Conservation (phyloP, 2,888 invertebrate genomes). For the Pimpla rufipes region DNA sequence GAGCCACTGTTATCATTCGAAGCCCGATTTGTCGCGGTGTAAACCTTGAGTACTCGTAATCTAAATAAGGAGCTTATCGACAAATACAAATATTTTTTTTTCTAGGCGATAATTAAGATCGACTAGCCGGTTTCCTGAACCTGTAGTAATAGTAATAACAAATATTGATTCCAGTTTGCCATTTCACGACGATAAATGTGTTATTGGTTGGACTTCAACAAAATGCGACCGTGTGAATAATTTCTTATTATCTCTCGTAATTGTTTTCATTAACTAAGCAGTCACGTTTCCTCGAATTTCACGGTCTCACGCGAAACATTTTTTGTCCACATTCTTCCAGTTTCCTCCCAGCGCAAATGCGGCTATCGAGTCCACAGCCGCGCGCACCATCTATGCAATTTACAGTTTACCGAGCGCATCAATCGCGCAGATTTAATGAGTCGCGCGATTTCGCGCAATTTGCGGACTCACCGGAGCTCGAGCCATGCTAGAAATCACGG, state of each 20-base stretch:
- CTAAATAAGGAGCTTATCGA: neutral
- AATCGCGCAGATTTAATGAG: conserved; percentile 10
- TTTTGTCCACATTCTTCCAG: too few species aligned
- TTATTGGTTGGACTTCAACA: neutral
- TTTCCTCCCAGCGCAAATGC: neutral
- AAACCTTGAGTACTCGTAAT: neutral
- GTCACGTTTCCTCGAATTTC: too few species aligned
- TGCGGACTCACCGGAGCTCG: conserved; percentile 49
- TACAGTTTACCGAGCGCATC: neutral
- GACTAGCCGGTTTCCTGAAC: neutral
- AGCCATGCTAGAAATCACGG: conserved; percentile 51
- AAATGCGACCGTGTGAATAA: neutral
- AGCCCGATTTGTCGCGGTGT: neutral
- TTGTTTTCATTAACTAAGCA: too few species aligned
- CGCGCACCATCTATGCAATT: neutral
- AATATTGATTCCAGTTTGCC: neutral
- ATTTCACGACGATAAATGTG: neutral
- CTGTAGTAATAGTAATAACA: neutral
- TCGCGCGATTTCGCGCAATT: conserved; percentile 21
- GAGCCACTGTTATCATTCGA: neutral
- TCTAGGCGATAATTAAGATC: neutral
- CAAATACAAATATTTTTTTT: neutral
- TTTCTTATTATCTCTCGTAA: too few species aligned
- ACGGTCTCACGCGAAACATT: too few species aligned
- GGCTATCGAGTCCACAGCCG: neutral